These are phyloP conservation scores for Hiodon alosoides DNA, from an alignment of 2,113 vertebrate species.

Conservation along the genomic window DNA sequence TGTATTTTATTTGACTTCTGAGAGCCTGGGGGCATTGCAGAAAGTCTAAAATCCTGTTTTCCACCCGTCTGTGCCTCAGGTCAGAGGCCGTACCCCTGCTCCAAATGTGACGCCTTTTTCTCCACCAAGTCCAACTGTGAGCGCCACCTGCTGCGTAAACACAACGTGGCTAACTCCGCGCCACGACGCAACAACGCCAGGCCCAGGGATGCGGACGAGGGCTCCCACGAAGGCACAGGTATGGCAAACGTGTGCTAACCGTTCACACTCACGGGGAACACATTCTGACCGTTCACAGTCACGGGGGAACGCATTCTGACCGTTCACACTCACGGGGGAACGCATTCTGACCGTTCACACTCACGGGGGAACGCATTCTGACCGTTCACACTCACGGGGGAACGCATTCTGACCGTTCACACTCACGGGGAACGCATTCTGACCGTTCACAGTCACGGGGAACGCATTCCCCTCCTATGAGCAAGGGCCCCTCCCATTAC, in stretches of 20 bases:
- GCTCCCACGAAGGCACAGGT: conserved; percentile 68
- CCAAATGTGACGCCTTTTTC: conserved; percentile 65
- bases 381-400: background rate
- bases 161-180: conserved; percentile 59
- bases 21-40: too few relatives aligned
- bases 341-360: too few relatives aligned
- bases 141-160: conserved; percentile 69
- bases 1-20: too few relatives aligned
- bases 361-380: background rate
- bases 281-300: too few relatives aligned
- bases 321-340: background rate
- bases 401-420: too few relatives aligned
- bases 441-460: background rate
- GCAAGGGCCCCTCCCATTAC: too few relatives aligned
- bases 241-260: background rate
- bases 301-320: background rate
- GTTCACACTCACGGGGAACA: background rate
- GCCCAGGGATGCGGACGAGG: conserved; percentile 50
- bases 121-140: conserved; percentile 72
- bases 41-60: too few relatives aligned
- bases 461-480: too few relatives aligned
- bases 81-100: conserved; percentile 67
- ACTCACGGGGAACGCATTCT: background rate
- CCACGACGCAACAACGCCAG: conserved; percentile 69
- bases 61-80: conserved; percentile 35